A percentile compares a stretch with the other conserved stretches of the same genome.
These are phyloP conservation scores for Microdon myrmicae DNA, from an alignment of 2,888 invertebrate genomes.

Conservation along the genomic window DNA sequence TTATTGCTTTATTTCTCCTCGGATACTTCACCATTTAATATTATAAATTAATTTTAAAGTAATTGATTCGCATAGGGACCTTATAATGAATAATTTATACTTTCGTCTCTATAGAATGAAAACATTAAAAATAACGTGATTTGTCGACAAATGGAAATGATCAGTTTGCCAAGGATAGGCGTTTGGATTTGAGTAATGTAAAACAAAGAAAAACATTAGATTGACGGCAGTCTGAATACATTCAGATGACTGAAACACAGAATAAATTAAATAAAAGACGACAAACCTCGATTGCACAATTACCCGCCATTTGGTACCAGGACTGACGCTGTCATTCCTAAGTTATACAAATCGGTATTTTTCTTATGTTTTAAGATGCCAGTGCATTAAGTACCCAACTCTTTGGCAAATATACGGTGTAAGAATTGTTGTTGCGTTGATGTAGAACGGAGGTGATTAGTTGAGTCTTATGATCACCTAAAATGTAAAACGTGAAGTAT, in stretches of 20 bases:
- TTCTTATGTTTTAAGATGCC: too few relatives aligned
- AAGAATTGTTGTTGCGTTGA: too few relatives aligned
- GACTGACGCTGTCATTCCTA: constrained; percentile 4
- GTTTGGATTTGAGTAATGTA: too few relatives aligned
- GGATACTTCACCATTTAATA: constrained; percentile 37
- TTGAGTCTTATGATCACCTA: too few relatives aligned
- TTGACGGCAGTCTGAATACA: constrained; percentile 1
- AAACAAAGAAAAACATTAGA: constrained; percentile 27
- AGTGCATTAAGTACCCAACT: too few relatives aligned
- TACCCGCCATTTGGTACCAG: constrained; percentile 72
- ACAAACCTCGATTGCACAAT: constrained; percentile 79
- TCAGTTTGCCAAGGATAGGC: constrained; percentile 5
- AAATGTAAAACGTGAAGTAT: too few relatives aligned
- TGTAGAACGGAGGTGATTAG: too few relatives aligned
- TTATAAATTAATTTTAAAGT: constrained; percentile 66
- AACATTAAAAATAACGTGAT: constrained; percentile 25
- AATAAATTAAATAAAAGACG: constrained; percentile 69
- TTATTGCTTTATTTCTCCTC: constrained; percentile 5
- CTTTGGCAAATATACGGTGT: too few relatives aligned
- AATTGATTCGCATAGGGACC: constrained; percentile 67
- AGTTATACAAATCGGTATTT: too few relatives aligned
- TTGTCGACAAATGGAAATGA: constrained; percentile 23
- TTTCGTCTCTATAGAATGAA: constrained; percentile 11
- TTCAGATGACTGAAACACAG: too few relatives aligned
- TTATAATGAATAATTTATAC: constrained; percentile 46